These are phyloP conservation scores for Embidobia sp. DNA, from an alignment of 2,888 invertebrate genomes.

Conservation along the genomic window DNA sequence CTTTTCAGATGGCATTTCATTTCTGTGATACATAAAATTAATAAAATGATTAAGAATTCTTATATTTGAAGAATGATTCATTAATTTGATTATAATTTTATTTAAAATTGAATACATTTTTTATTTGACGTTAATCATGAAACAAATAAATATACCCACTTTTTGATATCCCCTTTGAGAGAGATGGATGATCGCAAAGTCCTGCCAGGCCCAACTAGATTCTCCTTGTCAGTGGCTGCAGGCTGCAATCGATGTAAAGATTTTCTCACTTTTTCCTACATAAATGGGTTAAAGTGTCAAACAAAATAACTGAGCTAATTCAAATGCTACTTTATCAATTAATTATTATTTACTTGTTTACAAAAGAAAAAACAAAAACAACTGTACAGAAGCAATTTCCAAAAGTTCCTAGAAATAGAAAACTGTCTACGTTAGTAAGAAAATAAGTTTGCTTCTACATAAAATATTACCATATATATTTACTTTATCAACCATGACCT, in stretches of 20 bases:
- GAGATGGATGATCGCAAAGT: slow-evolving; percentile 69
- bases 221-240: slow-evolving; percentile 88
- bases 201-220: slow-evolving; percentile 86
- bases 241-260: slow-evolving; percentile 89
- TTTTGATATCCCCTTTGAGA: slow-evolving; percentile 40
- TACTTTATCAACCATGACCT: slow-evolving; percentile 5
- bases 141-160: too few species aligned
- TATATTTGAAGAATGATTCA: too few species aligned
- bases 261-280: slow-evolving; percentile 81
- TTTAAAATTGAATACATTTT: not conserved
- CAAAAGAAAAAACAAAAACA: too few species aligned
- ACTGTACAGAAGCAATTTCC: too few species aligned
- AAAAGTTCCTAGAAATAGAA: too few species aligned
- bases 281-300: slow-evolving; percentile 39
- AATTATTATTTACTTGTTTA: too few species aligned
- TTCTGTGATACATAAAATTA: slow-evolving; percentile 22
- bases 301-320: slow-evolving; percentile 19
- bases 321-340: too few species aligned
- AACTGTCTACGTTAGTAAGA: too few species aligned
- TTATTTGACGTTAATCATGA: too few species aligned
- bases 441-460: too few species aligned
- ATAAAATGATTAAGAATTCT: too few species aligned
- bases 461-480: too few species aligned
- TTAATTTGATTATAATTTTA: not conserved
- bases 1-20: slow-evolving; percentile 52